Base-by-base conservation (phyloP, 2,888 invertebrate genomes). In the Callinectes sapidus region DNA sequence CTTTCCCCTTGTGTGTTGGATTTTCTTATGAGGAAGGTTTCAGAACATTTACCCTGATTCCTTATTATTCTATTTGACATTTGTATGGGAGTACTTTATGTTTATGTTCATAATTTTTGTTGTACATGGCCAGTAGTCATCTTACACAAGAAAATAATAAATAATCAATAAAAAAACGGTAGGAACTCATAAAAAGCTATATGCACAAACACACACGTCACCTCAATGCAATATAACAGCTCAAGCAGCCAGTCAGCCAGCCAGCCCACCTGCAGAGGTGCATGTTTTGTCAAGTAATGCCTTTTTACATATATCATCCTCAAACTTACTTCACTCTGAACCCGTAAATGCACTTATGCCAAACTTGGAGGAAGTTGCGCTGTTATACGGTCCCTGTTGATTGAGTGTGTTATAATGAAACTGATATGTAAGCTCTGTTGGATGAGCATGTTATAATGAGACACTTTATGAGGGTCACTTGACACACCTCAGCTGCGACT, bases 321-420 rank as follows among this genome's bases (percentile, higher is more conserved):
- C 23, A 85, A 42, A 89, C 85, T 86, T 39, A 48, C 42, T 92
- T 32, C 39, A 87, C 61, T 66, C 42, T 0, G 71, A 48, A 77
- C 42, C 35, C 14, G n/a, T 35, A 14, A 87, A 89, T 35, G 54
- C 55, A 92, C 90, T 90, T 90, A 92, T 90, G 90, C 90, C 90
- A 92, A 92, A 89, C 42, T 86, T 85, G 28, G 92, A 92, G 16
- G 91, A 28, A 16, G 92, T 35, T 66, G 90, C 90, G 90, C 90
- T 87, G 87, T 87, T 92, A 90, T 92, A 92, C 23, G 92, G 92
- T 35, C 92, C 90, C 92, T 92, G 92, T 61, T 42, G 87, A n/a
- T 71, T 90, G 87, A 90, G 87, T 90, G 28, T 71, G 48, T 81
- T 32, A 66, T 42, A 81, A 81, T 48, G 48, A 61, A 61, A 18